Evolutionary conservation across 2,888 invertebrate species (phyloP).

Genomic region (Drosophila mettleri): DNA sequence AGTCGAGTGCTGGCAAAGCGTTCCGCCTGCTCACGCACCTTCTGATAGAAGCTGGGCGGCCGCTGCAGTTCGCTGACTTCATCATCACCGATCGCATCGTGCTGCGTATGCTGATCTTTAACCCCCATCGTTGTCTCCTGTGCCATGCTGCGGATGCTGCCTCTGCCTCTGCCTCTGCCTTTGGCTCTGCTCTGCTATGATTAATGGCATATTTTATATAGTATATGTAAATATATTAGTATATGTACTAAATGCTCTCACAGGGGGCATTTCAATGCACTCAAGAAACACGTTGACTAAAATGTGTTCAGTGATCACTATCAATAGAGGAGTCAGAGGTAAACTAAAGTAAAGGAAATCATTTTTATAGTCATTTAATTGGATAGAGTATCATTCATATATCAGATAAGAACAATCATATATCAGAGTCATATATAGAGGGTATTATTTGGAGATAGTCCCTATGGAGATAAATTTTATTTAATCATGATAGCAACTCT

Average conservation of each 20-base stretch:
- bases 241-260: not conserved
- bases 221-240: conserved; percentile 6
- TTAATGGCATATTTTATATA: conserved; percentile 33
- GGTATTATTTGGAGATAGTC: no score
- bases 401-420: no score
- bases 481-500: no score
- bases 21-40: conserved; percentile 68
- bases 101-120: conserved; percentile 58
- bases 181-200: conserved; percentile 35
- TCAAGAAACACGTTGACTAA: no score
- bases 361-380: no score
- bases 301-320: not conserved
- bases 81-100: conserved; percentile 61
- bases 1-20: conserved; percentile 77
- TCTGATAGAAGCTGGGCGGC: conserved; percentile 61
- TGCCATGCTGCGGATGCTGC: conserved; percentile 54
- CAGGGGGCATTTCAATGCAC: not conserved
- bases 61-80: conserved; percentile 66
- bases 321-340: not conserved
- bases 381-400: no score
- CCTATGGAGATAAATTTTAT: no score
- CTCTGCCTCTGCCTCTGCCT: not conserved
- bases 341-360: not conserved
- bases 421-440: no score
- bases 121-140: conserved; percentile 47